Evolutionary conservation across 2,888 invertebrate genomes (phyloP).

Genomic region (Arge pagana): DNA sequence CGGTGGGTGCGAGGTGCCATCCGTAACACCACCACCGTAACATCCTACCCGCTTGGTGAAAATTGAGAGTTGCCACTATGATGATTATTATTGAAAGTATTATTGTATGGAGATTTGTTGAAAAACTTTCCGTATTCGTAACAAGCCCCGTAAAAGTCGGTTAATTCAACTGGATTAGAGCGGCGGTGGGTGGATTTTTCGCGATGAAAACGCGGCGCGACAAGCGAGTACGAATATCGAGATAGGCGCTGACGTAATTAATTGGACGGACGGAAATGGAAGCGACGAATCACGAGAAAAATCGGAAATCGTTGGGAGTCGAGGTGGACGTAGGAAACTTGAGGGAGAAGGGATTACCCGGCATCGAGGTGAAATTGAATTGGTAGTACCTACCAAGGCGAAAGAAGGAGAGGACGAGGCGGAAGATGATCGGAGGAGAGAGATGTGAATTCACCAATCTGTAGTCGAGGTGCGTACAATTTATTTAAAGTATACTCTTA

Average conservation of each 20-base stretch:
- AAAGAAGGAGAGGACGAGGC: slow-evolving; percentile 3
- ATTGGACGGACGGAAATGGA: slow-evolving; percentile 21
- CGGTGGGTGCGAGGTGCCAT: slow-evolving; percentile 5
- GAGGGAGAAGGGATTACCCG: not conserved
- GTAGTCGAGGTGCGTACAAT: slow-evolving; percentile 34
- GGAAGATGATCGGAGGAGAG: too few species aligned
- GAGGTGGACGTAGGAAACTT: not conserved
- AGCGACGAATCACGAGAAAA: too few species aligned
- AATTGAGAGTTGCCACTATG: slow-evolving; percentile 23
- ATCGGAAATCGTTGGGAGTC: too few species aligned
- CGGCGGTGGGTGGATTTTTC: too few species aligned
- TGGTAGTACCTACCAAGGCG: not conserved
- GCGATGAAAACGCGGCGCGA: too few species aligned
- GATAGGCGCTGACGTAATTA: slow-evolving; percentile 19
- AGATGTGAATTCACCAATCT: too few species aligned
- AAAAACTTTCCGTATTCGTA: slow-evolving; percentile 21
- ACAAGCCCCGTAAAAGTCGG: slow-evolving; percentile 19
- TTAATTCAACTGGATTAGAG: slow-evolving; percentile 19
- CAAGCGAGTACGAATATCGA: too few species aligned
- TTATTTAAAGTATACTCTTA: slow-evolving; percentile 44
- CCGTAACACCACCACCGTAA: not conserved
- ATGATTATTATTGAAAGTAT: slow-evolving; percentile 18
- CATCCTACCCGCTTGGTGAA: slow-evolving; percentile 6
- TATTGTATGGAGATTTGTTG: slow-evolving; percentile 24
- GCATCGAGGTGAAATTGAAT: not conserved